phyloP scores from a whole-genome alignment of 2,888 invertebrate genomes.

The Eurois occulta region DNA sequence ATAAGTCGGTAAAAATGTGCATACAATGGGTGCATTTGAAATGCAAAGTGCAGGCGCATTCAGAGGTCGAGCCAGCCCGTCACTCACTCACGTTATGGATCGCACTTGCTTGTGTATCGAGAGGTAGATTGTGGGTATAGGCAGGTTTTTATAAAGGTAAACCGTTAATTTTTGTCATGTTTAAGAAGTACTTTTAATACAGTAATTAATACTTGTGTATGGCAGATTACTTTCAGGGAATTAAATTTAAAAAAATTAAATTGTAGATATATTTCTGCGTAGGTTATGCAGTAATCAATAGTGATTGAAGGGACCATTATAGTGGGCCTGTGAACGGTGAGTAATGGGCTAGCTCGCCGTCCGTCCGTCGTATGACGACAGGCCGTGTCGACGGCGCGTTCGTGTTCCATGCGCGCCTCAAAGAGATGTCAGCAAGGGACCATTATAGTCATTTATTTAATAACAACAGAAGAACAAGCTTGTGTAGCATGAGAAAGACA shows the following conservation, averaged over 20 bases:
- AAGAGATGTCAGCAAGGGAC: too few relatives aligned
- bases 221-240: background rate
- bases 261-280: background rate
- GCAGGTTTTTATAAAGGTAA: background rate
- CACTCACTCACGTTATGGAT: slow-evolving; percentile 81
- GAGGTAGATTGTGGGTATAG: slow-evolving; percentile 13
- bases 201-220: background rate
- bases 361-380: too few relatives aligned
- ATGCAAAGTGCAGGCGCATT: slow-evolving; percentile 86
- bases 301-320: background rate
- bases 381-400: too few relatives aligned
- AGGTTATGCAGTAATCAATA: too few relatives aligned
- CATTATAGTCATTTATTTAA: background rate
- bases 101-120: slow-evolving; percentile 68
- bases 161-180: slow-evolving; percentile 6
- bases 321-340: too few relatives aligned
- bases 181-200: background rate
- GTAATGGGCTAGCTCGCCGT: too few relatives aligned
- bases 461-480: too few relatives aligned
- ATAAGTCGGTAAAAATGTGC: slow-evolving; percentile 90
- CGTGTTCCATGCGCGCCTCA: too few relatives aligned
- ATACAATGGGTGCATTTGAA: slow-evolving; percentile 90
- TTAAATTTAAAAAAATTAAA: too few relatives aligned
- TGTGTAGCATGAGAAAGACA: background rate
- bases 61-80: slow-evolving; percentile 80